phyloP scores from a whole-genome alignment of 2,888 invertebrate genomes.

The Pammene fasciana region DNA sequence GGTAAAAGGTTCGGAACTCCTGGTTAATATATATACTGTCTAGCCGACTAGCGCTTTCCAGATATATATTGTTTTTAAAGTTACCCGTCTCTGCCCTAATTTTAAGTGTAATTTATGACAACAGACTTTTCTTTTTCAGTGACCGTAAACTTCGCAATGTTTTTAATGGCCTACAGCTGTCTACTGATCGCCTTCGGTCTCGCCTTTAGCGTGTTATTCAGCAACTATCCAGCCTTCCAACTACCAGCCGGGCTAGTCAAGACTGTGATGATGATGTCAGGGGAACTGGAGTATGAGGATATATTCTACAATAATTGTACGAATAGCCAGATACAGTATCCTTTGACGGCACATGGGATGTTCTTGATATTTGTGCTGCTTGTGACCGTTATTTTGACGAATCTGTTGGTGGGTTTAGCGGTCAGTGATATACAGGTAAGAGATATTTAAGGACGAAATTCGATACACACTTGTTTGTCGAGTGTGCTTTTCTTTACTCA shows the following conservation, averaged over 20 bases:
- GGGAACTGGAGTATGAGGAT: slow-evolving; percentile 93
- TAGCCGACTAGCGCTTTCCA: too few species aligned
- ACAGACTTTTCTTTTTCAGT: slow-evolving; percentile 74
- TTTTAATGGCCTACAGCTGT: slow-evolving; percentile 91
- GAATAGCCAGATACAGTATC: slow-evolving; percentile 83
- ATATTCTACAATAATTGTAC: slow-evolving; percentile 86
- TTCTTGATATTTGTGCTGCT: slow-evolving; percentile 90
- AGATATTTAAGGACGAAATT: neutral
- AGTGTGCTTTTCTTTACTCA: too few species aligned
- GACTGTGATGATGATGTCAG: slow-evolving; percentile 95
- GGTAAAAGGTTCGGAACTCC: too few species aligned
- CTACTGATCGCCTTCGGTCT: slow-evolving; percentile 91
- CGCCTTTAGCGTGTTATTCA: slow-evolving; percentile 91
- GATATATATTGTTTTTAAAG: too few species aligned
- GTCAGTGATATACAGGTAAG: slow-evolving; percentile 90
- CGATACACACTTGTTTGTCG: too few species aligned
- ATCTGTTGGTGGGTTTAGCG: slow-evolving; percentile 92
- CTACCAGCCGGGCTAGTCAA: slow-evolving; percentile 87
- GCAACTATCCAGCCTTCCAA: slow-evolving; percentile 89
- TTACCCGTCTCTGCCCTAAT: neutral
- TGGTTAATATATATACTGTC: too few species aligned
- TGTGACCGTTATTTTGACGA: slow-evolving; percentile 92
- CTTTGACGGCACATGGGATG: slow-evolving; percentile 89
- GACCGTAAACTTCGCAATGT: slow-evolving; percentile 91
- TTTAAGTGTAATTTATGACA: neutral